Evolutionary conservation across 2,113 vertebrate species (phyloP).

Genomic region (Myotis lucifugus): DNA sequence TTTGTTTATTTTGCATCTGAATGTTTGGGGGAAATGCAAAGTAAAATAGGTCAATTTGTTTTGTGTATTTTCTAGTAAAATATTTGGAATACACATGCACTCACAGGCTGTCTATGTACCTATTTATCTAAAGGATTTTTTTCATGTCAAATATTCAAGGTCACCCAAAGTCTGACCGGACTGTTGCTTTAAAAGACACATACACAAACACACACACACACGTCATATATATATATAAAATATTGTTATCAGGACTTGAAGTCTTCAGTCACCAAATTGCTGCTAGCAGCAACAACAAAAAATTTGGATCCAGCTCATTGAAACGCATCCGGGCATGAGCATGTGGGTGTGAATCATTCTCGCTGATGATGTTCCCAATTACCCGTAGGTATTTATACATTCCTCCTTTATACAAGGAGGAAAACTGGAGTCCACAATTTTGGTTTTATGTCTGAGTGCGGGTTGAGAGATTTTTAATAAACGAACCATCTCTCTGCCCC

Average conservation of each 20-base stretch:
- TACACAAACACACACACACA: too few species aligned
- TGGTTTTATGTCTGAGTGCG: not conserved
- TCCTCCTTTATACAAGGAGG: not conserved
- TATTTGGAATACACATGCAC: not conserved
- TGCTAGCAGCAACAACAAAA: not conserved
- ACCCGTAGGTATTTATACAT: constrained; percentile 13
- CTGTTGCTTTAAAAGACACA: not conserved
- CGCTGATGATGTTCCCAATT: not conserved
- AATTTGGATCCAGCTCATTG: not conserved
- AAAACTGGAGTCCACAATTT: not conserved
- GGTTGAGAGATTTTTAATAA: not conserved
- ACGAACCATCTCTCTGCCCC: not conserved
- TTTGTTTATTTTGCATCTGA: not conserved
- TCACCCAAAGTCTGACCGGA: not conserved
- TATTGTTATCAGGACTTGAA: not conserved
- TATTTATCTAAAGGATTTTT: not conserved
- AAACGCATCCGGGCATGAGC: constrained; percentile 11
- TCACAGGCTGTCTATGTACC: not conserved
- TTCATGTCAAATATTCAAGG: not conserved
- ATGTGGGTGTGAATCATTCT: constrained; percentile 41
- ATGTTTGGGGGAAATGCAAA: not conserved
- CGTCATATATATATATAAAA: not conserved
- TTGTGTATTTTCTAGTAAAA: not conserved
- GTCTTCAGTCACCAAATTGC: constrained; percentile 21
- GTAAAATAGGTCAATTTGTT: not conserved